Base-by-base conservation (phyloP, 1,140 invertebrate genomes). In the Drosophila willistoni region DNA sequence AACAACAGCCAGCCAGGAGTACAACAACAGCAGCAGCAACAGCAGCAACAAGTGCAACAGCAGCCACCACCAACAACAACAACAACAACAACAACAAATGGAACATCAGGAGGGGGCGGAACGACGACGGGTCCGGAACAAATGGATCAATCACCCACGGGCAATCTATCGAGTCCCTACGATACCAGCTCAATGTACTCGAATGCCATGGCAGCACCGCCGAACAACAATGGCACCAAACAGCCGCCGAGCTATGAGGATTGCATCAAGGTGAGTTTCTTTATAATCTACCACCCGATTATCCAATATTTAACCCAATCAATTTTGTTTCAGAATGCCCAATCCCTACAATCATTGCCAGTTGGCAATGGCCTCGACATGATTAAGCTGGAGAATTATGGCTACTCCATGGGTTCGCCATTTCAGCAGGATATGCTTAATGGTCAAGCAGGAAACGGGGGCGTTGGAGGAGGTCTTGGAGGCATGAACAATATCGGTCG, bases 201-300 rank as follows among this genome's bases (percentile, higher is more conserved):
- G 78, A 97, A 96, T 91, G 95, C 96, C 78, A 94, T 96, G 84
- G 94, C 95, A 92, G 83, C 93, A 90, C 86, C 93, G 93, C 92
- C 93, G 77, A 93, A 92, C 68, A 94, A 93, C 85, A 97, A 72
- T 60, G 81, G 78, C 7, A 66, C 73, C 55, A 91, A 97, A 79
- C 96, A 97, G 90, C 96, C 96, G 19, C 96, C 97, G 14, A 95
- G 96, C 63, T 97, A 97, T 92, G 97, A 98, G 89, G 97, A 98
- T 83, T 97, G 96, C 89, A 95, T 97, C 82, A 97, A 97, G 93
- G 94, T 94, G 90, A 74, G 71, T 25, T 25, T 25, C 22, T 25
- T 25, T 25, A 4, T 25, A 25, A 25, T 25, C 3, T 25, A 25
- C 22, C 22, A 3, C 22, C 22, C 22, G 22, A 25, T 25, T 25